A percentile compares a stretch with the other conserved stretches of the same genome.
Conservation (phyloP, 2,888 invertebrate species). For the Teleogryllus oceanicus region DNA sequence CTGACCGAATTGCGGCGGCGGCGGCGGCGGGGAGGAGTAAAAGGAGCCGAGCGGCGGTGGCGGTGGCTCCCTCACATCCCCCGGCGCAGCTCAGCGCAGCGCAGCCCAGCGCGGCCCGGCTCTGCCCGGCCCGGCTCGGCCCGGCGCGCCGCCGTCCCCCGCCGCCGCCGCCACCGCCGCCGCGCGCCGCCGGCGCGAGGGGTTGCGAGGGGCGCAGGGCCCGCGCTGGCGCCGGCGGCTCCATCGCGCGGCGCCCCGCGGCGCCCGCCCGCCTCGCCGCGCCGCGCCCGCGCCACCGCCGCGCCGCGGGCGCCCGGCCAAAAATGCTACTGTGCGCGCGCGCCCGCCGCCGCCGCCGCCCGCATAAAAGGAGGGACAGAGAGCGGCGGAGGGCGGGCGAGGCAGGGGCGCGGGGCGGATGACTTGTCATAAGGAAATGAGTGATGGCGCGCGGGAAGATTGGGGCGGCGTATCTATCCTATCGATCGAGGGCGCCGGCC, state of each 20-base stretch:
- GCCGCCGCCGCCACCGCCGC: not conserved
- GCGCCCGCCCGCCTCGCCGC: not conserved
- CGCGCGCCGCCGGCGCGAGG: not conserved
- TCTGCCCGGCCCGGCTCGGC: not conserved
- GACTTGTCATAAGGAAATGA: conserved; percentile 37
- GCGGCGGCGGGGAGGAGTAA: not conserved
- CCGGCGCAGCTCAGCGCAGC: not conserved
- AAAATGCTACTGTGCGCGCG: conserved; percentile 10
- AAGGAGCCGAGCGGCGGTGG: not conserved
- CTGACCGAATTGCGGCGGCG: not conserved
- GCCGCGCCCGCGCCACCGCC: not conserved
- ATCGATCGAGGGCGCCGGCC: conserved; percentile 18
- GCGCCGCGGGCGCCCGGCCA: conserved; percentile 9
- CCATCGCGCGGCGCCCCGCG: not conserved
- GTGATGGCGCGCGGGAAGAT: conserved; percentile 34
- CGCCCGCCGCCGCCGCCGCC: not conserved
- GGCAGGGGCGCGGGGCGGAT: conserved; percentile 20
- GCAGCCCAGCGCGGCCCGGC: not conserved
- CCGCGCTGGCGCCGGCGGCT: not conserved
- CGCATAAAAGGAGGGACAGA: not conserved
- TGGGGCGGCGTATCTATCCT: conserved; percentile 24
- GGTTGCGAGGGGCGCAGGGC: not conserved
- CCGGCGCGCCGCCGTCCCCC: not conserved
- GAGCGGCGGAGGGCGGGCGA: not conserved
- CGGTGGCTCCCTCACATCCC: not conserved